Evolutionary conservation across 2,113 vertebrate species (phyloP).

Genomic region (Heterochromis multidens): DNA sequence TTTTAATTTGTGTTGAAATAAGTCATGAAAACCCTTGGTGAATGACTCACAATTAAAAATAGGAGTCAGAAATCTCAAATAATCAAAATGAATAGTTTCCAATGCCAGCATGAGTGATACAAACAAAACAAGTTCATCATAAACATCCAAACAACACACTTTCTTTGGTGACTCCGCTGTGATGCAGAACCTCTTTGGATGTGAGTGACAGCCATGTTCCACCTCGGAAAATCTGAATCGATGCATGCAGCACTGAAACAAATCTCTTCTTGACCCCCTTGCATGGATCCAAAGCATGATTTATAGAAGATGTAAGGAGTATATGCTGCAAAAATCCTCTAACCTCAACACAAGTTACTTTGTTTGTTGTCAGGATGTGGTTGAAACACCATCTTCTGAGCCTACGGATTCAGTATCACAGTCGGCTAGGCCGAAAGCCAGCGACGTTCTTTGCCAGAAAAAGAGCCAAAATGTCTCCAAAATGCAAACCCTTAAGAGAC

Average conservation of each 20-base stretch:
- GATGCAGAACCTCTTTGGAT: background rate
- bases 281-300: background rate
- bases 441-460: conserved; percentile 20
- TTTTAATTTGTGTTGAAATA: background rate
- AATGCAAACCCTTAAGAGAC: conserved; percentile 58
- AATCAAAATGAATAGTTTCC: background rate
- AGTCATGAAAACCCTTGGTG: background rate
- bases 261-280: background rate
- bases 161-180: conserved; percentile 1
- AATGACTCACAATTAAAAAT: background rate
- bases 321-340: conserved; percentile 22
- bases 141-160: background rate
- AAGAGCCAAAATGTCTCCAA: conserved; percentile 12
- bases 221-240: conserved; percentile 43
- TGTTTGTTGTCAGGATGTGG: conserved; percentile 69
- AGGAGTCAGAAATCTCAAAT: background rate
- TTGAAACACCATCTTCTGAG: conserved; percentile 56
- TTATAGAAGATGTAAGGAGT: conserved; percentile 1
- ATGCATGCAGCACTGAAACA: conserved; percentile 4
- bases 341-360: conserved; percentile 47
- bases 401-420: conserved; percentile 27
- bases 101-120: background rate
- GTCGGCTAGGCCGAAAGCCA: conserved; percentile 36
- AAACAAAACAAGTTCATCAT: background rate
- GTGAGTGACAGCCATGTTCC: conserved; percentile 15